These are phyloP conservation scores for Corythoichthys haematopterus DNA, from an alignment of 2,113 vertebrate species.

Conservation along the genomic window DNA sequence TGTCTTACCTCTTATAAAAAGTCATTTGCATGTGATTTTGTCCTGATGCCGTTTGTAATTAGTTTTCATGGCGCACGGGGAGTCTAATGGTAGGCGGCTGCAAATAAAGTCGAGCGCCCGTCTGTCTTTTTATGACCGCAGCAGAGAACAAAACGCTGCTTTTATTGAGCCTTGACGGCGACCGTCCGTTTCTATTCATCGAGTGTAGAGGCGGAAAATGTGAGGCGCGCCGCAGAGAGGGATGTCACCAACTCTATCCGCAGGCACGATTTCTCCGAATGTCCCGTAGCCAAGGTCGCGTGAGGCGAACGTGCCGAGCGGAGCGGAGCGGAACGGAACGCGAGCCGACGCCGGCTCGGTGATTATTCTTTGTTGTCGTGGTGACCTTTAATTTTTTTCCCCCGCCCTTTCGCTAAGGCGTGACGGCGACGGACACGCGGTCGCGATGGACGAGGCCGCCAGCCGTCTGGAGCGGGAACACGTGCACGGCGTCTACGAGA, in stretches of 20 bases:
- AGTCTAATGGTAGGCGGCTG: background rate
- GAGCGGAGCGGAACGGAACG: no score
- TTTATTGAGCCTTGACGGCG: background rate
- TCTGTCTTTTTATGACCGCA: background rate
- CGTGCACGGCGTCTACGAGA: conserved; percentile 75
- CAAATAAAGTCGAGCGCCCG: background rate
- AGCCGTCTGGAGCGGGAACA: conserved; percentile 70
- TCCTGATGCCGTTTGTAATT: background rate
- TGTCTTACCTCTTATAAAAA: no score
- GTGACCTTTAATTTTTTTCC: no score
- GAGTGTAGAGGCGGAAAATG: background rate
- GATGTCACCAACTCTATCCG: background rate
- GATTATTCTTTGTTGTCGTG: no score
- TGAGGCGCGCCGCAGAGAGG: background rate
- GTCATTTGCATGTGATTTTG: background rate
- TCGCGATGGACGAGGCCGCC: conserved; percentile 75
- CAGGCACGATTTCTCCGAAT: background rate
- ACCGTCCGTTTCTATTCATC: background rate
- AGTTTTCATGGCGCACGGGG: background rate
- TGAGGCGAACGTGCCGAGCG: background rate
- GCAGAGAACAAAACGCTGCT: background rate
- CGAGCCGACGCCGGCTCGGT: no score
- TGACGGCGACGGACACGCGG: conserved; percentile 46
- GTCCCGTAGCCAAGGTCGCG: conserved; percentile 1
- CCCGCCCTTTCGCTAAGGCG: conserved; percentile 14